phyloP scores from a whole-genome alignment of 2,888 invertebrate genomes.

The Petrolisthes cinctipes region DNA sequence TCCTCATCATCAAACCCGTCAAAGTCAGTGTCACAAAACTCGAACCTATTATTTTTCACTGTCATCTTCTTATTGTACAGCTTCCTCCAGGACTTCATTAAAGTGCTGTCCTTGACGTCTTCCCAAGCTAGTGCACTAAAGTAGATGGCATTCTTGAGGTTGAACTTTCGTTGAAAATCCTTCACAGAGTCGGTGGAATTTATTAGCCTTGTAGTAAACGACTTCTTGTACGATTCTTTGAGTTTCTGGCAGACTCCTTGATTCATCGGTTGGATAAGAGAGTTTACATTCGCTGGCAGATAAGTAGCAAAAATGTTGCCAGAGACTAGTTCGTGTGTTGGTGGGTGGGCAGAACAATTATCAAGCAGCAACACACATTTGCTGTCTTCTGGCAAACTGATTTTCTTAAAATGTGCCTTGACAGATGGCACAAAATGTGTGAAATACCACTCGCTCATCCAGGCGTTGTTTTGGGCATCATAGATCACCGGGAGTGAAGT shows the following conservation, averaged over 20 bases:
- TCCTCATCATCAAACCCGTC: background rate
- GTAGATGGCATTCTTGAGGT: background rate
- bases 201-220: background rate
- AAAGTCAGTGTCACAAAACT: background rate
- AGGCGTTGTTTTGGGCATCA: background rate
- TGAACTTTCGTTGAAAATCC: background rate
- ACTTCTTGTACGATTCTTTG: background rate
- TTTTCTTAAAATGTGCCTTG: constrained; percentile 9
- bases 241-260: background rate
- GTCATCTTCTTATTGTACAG: background rate
- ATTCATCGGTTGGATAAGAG: background rate
- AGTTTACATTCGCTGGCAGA: constrained; percentile 16
- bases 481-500: background rate
- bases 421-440: background rate
- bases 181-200: background rate
- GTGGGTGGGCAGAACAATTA: background rate
- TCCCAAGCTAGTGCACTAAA: background rate
- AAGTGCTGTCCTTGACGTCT: background rate
- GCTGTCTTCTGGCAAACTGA: constrained; percentile 13
- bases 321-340: constrained; percentile 2
- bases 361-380: background rate
- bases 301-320: constrained; percentile 13
- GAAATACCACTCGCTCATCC: constrained; percentile 16
- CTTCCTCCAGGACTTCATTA: background rate
- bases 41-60: background rate